phyloP scores from a whole-genome alignment of 2,888 invertebrate species.

The Drosophila formosana region DNA sequence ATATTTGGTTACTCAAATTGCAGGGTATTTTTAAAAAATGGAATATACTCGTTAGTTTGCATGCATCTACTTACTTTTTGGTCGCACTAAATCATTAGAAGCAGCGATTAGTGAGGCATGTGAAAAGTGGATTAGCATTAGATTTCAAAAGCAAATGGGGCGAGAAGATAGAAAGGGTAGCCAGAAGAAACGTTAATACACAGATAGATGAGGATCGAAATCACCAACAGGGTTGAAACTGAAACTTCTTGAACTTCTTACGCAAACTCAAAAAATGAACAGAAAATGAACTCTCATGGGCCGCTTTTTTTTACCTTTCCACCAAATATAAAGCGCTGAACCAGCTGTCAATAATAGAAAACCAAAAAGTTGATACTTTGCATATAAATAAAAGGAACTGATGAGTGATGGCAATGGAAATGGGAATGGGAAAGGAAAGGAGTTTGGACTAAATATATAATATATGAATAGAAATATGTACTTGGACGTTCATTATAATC shows the following conservation, averaged over 20 bases:
- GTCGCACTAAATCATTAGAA: slow-evolving; percentile 73
- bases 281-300: slow-evolving; percentile 28
- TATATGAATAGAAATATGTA: neutral
- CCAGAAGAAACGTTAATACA: slow-evolving; percentile 36
- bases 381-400: slow-evolving; percentile 21
- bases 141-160: slow-evolving; percentile 25
- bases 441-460: neutral
- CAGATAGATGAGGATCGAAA: slow-evolving; percentile 4
- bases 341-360: slow-evolving; percentile 71
- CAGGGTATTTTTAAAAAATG: neutral
- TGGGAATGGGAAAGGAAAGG: neutral
- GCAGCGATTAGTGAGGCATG: slow-evolving; percentile 53
- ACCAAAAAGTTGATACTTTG: slow-evolving; percentile 43
- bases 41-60: slow-evolving; percentile 15
- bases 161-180: slow-evolving; percentile 22
- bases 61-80: slow-evolving; percentile 82
- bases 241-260: neutral
- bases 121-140: slow-evolving; percentile 34
- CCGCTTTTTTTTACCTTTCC: slow-evolving; percentile 75
- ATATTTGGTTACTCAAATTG: neutral
- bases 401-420: neutral
- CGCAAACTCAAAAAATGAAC: slow-evolving; percentile 17
- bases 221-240: neutral
- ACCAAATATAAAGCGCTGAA: slow-evolving; percentile 78
- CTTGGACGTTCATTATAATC: neutral